Evolutionary conservation across 2,113 vertebrate species (phyloP), one percentile per base, ranked within the genome.

Genomic region (Albula glossodonta): DNA sequence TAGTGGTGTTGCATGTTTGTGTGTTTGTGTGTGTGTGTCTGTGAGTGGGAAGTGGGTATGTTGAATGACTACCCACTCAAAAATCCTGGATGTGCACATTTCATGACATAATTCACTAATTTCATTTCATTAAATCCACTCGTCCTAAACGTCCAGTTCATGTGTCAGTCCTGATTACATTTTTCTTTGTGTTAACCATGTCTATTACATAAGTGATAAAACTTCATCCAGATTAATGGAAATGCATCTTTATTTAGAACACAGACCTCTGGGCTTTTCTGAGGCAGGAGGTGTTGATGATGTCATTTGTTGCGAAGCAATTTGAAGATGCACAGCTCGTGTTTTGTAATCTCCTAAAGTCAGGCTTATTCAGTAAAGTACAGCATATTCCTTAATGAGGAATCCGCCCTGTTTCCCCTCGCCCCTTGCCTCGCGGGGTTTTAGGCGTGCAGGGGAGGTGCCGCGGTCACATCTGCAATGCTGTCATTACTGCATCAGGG

Each of bases 361-460:
- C 31, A 41, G 31, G 74, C 83, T 84, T 86, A 81, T 41, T 41
- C 31, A 41, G 31, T 56, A 83, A 66, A 87, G 83, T 56, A 78
- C 85, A 83, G 63, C 57, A 25, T 85, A 86, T 51, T 78, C 13
- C 66, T 50, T 66, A 82, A 74, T 0, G 56, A 66, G 0, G 83
- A 84, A 86, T 84, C 86, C 86, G 25, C 70, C 48, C 85, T 41
- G 86, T 53, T 86, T 60, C 31, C 31, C 31, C 31, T 41, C 31
- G 31, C 31, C 48, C 81, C 87, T 83, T 50, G 19, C 86, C 77
- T 84, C 2, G 5, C 53, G 74, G 82, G 82, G 77, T 74, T 50
- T 87, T 17, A 57, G 83, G 87, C 74, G 84, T 51, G 9, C 51
- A 80, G 83, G 10, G 56, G 41, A 77, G 13, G 86, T 87, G 8